Evolutionary conservation across 2,113 vertebrate genomes (phyloP).

Genomic region (Oplegnathus fasciatus): DNA sequence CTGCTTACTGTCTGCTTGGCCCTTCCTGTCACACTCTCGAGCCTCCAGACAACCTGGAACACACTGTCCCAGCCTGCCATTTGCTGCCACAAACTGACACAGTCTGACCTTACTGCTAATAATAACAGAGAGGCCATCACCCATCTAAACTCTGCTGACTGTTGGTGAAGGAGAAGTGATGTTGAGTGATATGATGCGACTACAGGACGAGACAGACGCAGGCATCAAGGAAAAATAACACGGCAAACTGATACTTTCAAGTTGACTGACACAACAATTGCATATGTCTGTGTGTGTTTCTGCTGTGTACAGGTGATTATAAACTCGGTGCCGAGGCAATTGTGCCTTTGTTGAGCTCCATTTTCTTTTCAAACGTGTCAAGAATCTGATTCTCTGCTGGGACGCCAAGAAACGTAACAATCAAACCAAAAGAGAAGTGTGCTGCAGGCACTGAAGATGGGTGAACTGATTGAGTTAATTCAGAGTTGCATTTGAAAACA

Average conservation of each 20-base stretch:
- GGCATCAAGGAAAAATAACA: neutral
- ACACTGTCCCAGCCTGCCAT: slow-evolving; percentile 21
- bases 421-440: too few species aligned
- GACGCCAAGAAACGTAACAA: neutral
- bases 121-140: slow-evolving; percentile 54
- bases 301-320: neutral
- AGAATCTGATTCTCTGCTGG: neutral
- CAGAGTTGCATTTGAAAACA: too few species aligned
- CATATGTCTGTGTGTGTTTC: neutral
- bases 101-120: slow-evolving; percentile 61
- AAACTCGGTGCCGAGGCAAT: neutral
- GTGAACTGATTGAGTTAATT: neutral
- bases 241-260: neutral
- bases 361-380: neutral
- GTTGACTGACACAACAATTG: slow-evolving; percentile 3
- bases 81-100: slow-evolving; percentile 19
- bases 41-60: slow-evolving; percentile 54
- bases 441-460: neutral
- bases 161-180: slow-evolving; percentile 18
- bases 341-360: neutral
- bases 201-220: neutral
- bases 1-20: slow-evolving; percentile 33
- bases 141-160: slow-evolving; percentile 28
- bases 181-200: neutral
- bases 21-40: slow-evolving; percentile 47